Evolutionary conservation across 2,797 vertebrate genomes (phyloP).

Genomic region (Champsocephalus gunnari): DNA sequence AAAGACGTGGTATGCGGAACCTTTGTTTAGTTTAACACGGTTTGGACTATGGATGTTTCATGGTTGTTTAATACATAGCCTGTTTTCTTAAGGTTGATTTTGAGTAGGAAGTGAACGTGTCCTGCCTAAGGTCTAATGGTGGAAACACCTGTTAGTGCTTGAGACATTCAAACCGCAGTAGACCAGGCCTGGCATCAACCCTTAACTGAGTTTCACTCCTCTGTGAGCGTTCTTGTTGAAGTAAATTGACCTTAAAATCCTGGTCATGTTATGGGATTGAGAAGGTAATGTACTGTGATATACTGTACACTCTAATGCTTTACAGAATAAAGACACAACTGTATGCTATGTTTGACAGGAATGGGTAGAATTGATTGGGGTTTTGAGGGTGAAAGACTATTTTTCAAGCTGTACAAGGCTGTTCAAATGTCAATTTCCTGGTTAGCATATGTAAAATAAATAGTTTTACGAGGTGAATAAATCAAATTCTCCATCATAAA

Average conservation of each 20-base stretch:
- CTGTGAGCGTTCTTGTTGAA: neutral
- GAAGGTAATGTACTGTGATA: conserved; percentile 8
- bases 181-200: neutral
- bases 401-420: conserved; percentile 9
- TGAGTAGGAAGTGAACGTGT: neutral
- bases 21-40: too few species aligned
- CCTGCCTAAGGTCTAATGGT: neutral
- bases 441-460: conserved; percentile 27
- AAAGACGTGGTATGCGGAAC: too few species aligned
- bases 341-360: neutral
- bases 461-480: conserved; percentile 33
- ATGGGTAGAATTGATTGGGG: neutral
- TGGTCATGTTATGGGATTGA: neutral
- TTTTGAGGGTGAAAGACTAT: conserved; percentile 11
- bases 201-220: conserved; percentile 10
- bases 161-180: neutral
- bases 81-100: neutral
- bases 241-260: conserved; percentile 20
- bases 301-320: neutral
- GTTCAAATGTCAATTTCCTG: conserved; percentile 34
- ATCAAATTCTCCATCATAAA: conserved; percentile 25
- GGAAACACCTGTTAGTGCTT: neutral
- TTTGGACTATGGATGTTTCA: too few species aligned
- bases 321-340: conserved; percentile 7
- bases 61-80: too few species aligned